phyloP scores from a whole-genome alignment of 2,797 vertebrate species.

The Florisuga fusca region DNA sequence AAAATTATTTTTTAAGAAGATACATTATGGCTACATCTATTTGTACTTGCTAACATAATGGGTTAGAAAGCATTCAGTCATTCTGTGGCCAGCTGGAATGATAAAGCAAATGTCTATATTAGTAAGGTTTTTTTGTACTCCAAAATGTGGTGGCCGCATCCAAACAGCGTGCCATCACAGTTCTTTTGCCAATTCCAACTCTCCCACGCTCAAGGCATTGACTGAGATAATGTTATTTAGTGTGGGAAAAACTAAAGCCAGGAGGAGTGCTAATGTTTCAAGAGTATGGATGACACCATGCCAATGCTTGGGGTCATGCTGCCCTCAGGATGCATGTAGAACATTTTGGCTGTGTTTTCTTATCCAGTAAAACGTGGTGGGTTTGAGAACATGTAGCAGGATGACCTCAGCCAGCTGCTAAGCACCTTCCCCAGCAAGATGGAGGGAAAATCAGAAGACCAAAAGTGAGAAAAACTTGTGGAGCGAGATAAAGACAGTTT shows the following conservation, averaged over 20 bases:
- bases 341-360: neutral
- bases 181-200: neutral
- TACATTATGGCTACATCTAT: neutral
- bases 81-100: neutral
- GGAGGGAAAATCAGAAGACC: neutral
- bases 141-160: neutral
- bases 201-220: rapidly evolving
- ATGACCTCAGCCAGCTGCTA: neutral
- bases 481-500: neutral
- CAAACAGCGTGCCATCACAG: neutral
- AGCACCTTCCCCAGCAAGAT: neutral
- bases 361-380: neutral
- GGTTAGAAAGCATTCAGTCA: neutral
- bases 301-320: neutral
- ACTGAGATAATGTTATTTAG: neutral
- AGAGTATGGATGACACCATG: neutral
- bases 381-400: neutral
- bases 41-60: neutral
- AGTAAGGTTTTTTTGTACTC: neutral
- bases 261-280: neutral
- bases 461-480: slow-evolving; percentile 32
- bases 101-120: neutral
- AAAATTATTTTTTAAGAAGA: neutral
- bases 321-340: neutral
- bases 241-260: neutral